Evolutionary conservation across 2,888 invertebrate genomes (phyloP).

Genomic region (Melikaiella ostensackeni): DNA sequence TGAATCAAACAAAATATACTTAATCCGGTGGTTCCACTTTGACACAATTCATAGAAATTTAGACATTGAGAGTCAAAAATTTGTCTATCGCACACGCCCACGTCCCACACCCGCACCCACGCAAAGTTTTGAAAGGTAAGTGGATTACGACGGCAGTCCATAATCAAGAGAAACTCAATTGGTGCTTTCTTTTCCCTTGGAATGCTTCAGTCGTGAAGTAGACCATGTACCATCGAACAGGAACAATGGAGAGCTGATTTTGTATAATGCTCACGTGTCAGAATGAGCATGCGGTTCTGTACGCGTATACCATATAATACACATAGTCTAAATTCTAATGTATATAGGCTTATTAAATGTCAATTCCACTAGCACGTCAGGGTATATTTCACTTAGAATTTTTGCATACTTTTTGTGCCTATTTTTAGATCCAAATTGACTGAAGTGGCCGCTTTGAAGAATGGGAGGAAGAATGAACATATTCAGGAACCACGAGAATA

Average conservation of each 20-base stretch:
- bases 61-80: too few relatives aligned
- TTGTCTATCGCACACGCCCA: too few relatives aligned
- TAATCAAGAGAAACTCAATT: constrained; percentile 6
- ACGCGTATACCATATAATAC: not conserved
- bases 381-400: not conserved
- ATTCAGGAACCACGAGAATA: too few relatives aligned
- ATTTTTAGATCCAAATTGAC: not conserved
- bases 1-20: too few relatives aligned
- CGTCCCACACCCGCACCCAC: not conserved
- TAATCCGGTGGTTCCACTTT: too few relatives aligned
- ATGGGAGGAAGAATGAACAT: too few relatives aligned
- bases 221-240: constrained; percentile 51
- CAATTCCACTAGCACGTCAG: not conserved
- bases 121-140: not conserved
- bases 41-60: too few relatives aligned
- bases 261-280: not conserved
- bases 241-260: constrained; percentile 47
- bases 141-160: constrained; percentile 3
- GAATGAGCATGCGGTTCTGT: constrained; percentile 23
- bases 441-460: too few relatives aligned
- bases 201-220: not conserved
- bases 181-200: constrained; percentile 2
- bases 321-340: not conserved
- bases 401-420: not conserved
- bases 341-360: not conserved